Conservation (phyloP, 2,797 vertebrate species). For the Pteronotus mesoamericanus region DNA sequence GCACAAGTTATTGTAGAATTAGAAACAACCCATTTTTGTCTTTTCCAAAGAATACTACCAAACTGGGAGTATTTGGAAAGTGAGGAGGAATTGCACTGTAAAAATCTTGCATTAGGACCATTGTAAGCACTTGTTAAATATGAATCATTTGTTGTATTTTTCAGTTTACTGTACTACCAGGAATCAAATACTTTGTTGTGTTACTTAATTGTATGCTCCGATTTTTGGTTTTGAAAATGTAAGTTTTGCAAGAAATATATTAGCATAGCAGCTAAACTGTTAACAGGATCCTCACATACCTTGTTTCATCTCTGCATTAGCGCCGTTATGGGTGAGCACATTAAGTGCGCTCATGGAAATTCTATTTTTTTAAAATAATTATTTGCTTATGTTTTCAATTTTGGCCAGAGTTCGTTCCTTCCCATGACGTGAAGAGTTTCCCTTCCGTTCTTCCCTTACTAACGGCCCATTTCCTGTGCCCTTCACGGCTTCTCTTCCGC, state of each 20-base stretch:
- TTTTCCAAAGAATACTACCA: neutral
- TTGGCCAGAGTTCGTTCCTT: neutral
- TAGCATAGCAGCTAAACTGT: rapidly evolving
- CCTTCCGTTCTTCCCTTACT: rapidly evolving
- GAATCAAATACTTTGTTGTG: neutral
- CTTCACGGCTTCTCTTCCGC: neutral
- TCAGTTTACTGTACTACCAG: neutral
- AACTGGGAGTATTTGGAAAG: neutral
- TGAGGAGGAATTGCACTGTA: neutral
- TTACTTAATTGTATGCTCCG: neutral
- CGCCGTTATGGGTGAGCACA: rapidly evolving
- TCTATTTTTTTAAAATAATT: rapidly evolving
- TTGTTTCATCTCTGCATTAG: neutral
- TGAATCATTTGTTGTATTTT: neutral
- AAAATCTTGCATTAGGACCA: neutral
- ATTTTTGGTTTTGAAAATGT: neutral
- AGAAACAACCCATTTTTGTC: neutral
- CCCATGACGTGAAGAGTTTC: rapidly evolving
- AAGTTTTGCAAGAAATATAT: neutral
- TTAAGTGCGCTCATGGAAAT: rapidly evolving
- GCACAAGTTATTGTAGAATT: neutral
- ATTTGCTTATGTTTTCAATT: rapidly evolving
- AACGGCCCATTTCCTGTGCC: no score
- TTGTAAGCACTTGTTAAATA: neutral
- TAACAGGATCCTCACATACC: rapidly evolving